These are phyloP conservation scores for Macroglossus sobrinus DNA, from an alignment of 2,113 vertebrate genomes.

Conservation along the genomic window DNA sequence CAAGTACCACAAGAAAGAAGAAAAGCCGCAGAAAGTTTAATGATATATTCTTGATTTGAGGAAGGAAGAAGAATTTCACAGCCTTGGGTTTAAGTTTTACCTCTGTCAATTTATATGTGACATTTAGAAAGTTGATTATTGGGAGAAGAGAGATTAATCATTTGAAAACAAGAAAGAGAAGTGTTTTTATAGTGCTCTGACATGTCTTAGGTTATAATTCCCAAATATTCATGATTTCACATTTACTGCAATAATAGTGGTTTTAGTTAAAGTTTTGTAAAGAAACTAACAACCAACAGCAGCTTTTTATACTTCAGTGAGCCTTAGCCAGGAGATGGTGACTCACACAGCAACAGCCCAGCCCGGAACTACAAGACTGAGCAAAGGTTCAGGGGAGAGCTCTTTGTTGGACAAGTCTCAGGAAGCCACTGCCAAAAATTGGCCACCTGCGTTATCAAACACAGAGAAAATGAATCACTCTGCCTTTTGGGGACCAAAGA, in stretches of 20 bases:
- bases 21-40: background rate
- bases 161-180: background rate
- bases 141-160: background rate
- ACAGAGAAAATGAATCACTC: conserved; percentile 76
- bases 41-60: background rate
- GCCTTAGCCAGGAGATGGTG: conserved; percentile 83
- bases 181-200: background rate
- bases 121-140: background rate
- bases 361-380: conserved; percentile 62
- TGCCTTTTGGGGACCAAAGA: conserved; percentile 73
- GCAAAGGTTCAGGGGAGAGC: conserved; percentile 53
- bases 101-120: background rate
- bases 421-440: conserved; percentile 74
- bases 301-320: conserved; percentile 80
- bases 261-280: conserved; percentile 1
- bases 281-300: background rate
- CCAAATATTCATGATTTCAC: background rate
- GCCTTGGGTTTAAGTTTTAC: background rate
- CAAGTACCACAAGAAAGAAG: background rate
- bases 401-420: conserved; percentile 69
- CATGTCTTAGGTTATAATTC: background rate
- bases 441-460: conserved; percentile 56
- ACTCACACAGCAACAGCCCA: conserved; percentile 76
- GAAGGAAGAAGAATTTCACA: background rate
- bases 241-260: background rate